These are phyloP conservation scores for Abrostola tripartita DNA, from an alignment of 2,888 invertebrate genomes.

Conservation along the genomic window DNA sequence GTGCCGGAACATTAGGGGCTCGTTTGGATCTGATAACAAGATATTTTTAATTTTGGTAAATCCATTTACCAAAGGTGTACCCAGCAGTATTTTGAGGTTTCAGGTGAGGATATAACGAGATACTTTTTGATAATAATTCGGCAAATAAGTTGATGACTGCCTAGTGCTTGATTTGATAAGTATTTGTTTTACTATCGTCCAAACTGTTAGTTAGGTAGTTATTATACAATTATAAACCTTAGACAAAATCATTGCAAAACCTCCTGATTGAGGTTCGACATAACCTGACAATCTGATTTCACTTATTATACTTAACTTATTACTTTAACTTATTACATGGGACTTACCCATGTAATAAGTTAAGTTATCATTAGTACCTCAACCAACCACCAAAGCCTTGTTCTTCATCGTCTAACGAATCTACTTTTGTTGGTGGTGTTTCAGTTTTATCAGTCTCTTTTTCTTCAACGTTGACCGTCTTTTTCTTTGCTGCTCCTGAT, in stretches of 20 bases:
- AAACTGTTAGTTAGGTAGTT: too few relatives aligned
- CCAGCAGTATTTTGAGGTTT: slow-evolving; percentile 19
- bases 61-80: slow-evolving; percentile 20
- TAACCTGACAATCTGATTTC: neutral
- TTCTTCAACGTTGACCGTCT: slow-evolving; percentile 60
- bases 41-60: slow-evolving; percentile 46
- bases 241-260: too few relatives aligned
- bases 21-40: slow-evolving; percentile 40
- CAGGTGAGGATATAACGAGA: slow-evolving; percentile 9
- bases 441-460: slow-evolving; percentile 56
- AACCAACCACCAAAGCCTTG: slow-evolving; percentile 84
- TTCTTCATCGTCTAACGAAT: slow-evolving; percentile 79
- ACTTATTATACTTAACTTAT: neutral
- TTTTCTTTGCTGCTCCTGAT: slow-evolving; percentile 62
- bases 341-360: too few relatives aligned
- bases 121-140: neutral
- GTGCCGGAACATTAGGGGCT: slow-evolving; percentile 48
- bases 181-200: too few relatives aligned
- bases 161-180: too few relatives aligned
- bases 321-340: too few relatives aligned
- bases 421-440: slow-evolving; percentile 50
- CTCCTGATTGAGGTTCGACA: too few relatives aligned
- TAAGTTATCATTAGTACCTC: slow-evolving; percentile 61
- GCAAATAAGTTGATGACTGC: too few relatives aligned
- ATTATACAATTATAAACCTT: too few relatives aligned